Base-by-base conservation (phyloP, 2,113 vertebrate genomes). In the Amia ocellicauda region DNA sequence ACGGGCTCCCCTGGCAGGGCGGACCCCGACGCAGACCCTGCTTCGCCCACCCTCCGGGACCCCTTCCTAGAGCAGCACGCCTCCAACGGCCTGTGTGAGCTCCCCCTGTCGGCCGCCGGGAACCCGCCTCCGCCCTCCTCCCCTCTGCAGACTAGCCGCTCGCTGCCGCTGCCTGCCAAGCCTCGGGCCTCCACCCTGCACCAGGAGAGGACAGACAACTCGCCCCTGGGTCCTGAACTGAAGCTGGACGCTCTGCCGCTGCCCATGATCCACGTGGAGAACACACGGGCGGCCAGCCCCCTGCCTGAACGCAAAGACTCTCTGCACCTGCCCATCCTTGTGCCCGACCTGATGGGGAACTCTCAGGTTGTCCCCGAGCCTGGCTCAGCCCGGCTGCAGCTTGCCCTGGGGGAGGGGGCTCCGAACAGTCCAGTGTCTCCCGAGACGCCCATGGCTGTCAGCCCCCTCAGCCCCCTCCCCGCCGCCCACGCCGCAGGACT, bases 111-210 rank as follows among this genome's bases (percentile, higher is more conserved):
- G 3, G 74, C 76, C 9, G 76, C 78, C 0, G 47, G 58, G 1
- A 66, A 68, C 36, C 43, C 22, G 27, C 17, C 29, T 20, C 61
- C 58, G 59, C 11, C 36, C 7, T 20, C 17, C 20, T 28, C 68
- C 43, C 58, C 54, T 16, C 4, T 47, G 31, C n/a, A n/a, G n/a
- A n/a, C n/a, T n/a, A n/a, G n/a, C n/a, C n/a, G n/a, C n/a, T n/a
- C n/a, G n/a, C 67, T 66, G 31, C 66, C 55, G 0, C 67, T 68
- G 3, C 69, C 67, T 7, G 80, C 80, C 28, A 60, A 64, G 40
- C 80, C 81, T 3, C 69, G 62, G 61, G 79, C 83, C 0, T 80
- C 85, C 64, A 73, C 78, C 0, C 74, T 83, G 68, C 80, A 79
- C 5, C 81, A 87, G 54, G 75, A 83, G 26, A 57, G 40, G 7